These are phyloP conservation scores for Melipona quadrifasciata DNA, from an alignment of 1,140 invertebrate species.

Conservation along the genomic window DNA sequence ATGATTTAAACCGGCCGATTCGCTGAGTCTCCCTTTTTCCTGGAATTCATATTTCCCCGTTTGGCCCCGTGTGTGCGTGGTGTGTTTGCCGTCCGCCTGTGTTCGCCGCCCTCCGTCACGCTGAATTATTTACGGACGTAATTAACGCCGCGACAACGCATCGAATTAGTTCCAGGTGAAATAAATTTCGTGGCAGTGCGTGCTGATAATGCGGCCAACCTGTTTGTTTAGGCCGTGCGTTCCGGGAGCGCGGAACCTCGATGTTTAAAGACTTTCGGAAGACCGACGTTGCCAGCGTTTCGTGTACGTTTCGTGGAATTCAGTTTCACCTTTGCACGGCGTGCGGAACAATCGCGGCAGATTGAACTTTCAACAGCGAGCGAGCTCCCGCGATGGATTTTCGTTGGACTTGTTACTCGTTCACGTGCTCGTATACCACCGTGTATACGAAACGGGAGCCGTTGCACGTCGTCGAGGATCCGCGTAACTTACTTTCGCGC, in stretches of 20 bases:
- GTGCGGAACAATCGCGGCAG: too few relatives aligned
- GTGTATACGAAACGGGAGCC: not conserved
- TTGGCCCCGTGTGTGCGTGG: not conserved
- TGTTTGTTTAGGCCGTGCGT: slow-evolving; percentile 12
- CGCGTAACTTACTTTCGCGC: not conserved
- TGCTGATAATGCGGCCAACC: slow-evolving; percentile 6
- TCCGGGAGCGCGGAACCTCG: not conserved
- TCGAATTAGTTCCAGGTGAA: slow-evolving; percentile 30
- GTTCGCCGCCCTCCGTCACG: not conserved
- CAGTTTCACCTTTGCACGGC: not conserved
- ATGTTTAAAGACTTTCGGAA: not conserved
- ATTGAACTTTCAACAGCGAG: too few relatives aligned
- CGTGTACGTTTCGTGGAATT: not conserved
- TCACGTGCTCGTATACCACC: too few relatives aligned
- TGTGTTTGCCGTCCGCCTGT: slow-evolving; percentile 19
- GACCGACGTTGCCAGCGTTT: too few relatives aligned
- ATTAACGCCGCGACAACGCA: slow-evolving; percentile 18
- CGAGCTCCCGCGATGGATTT: too few relatives aligned
- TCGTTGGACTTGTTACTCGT: too few relatives aligned
- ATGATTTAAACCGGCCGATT: slow-evolving; percentile 31
- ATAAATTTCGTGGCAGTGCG: slow-evolving; percentile 7
- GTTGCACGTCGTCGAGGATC: not conserved
- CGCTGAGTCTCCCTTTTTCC: not conserved
- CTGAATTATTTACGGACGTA: slow-evolving; percentile 29
- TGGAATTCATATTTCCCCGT: slow-evolving; percentile 24